Percentiles rank a stretch among this genome's conserved stretches.
Conservation (phyloP, 2,797 vertebrate species). For the Chloroceryle amazona region DNA sequence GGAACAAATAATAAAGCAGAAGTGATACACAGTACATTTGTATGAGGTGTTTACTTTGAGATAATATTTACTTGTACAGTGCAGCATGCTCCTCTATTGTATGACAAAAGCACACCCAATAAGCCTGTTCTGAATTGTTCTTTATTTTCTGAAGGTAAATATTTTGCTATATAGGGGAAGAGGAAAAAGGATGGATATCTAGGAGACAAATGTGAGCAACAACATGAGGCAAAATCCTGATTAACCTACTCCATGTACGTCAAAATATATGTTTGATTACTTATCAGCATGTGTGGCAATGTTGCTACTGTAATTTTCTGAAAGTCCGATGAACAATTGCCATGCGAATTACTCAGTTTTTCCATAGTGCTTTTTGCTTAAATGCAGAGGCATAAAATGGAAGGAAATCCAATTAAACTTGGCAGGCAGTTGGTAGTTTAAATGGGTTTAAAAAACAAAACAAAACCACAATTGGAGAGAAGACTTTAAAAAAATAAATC, state of each 20-base stretch:
- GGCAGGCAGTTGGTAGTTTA: background rate
- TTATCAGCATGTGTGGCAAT: background rate
- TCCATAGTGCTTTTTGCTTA: background rate
- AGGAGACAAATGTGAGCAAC: background rate
- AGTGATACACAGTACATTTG: background rate
- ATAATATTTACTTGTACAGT: slow-evolving; percentile 27
- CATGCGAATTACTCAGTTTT: background rate
- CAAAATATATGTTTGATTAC: background rate
- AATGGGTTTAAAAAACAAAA: background rate
- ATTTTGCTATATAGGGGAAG: background rate
- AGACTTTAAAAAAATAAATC: background rate
- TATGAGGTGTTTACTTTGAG: slow-evolving; percentile 32
- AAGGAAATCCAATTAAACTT: background rate
- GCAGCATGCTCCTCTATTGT: background rate
- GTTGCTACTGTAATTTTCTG: background rate
- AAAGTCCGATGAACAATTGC: background rate
- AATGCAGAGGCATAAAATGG: background rate
- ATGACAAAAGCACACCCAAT: background rate
- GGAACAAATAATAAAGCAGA: background rate
- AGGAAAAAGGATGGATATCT: background rate
- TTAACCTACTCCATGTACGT: background rate
- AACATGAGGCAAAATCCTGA: background rate
- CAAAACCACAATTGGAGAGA: background rate
- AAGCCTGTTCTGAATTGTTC: background rate
- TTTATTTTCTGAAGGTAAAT: slow-evolving; percentile 17